These are phyloP conservation scores for Megaleporinus macrocephalus DNA, from an alignment of 2,113 vertebrate species.

Conservation along the genomic window DNA sequence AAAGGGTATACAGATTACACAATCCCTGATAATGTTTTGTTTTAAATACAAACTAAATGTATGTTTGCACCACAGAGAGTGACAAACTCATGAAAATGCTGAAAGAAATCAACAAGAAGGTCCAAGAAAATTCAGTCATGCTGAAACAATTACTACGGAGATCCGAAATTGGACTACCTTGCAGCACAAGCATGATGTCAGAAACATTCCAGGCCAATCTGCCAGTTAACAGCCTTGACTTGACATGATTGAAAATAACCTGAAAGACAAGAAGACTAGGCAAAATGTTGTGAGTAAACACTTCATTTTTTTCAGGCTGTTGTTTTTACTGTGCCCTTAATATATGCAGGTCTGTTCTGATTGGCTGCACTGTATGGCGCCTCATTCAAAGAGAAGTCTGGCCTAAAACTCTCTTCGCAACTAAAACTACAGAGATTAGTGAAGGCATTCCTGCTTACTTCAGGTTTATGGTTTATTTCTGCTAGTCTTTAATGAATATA, in stretches of 20 bases:
- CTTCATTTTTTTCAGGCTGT: background rate
- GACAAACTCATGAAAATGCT: background rate
- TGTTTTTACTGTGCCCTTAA: too few species aligned
- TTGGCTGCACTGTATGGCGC: too few species aligned
- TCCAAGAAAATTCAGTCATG: conserved; percentile 20
- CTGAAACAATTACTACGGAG: conserved; percentile 5
- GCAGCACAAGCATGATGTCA: background rate
- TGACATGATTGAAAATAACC: background rate
- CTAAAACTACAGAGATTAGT: too few species aligned
- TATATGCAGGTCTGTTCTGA: too few species aligned
- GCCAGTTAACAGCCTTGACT: conserved; percentile 5
- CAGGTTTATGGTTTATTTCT: too few species aligned
- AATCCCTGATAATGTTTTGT: background rate
- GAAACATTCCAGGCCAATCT: background rate
- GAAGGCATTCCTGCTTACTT: too few species aligned
- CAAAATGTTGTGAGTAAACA: conserved; percentile 10
- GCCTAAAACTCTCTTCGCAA: too few species aligned
- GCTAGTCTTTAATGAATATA: too few species aligned
- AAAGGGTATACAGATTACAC: background rate
- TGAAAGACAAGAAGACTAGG: background rate
- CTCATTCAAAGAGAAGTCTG: too few species aligned
- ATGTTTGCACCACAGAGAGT: background rate
- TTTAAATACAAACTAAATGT: background rate
- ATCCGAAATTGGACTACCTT: background rate
- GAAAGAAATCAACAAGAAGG: conserved; percentile 21